phyloP scores from a whole-genome alignment of 2,797 vertebrate species.

The Cyclura pinguis region DNA sequence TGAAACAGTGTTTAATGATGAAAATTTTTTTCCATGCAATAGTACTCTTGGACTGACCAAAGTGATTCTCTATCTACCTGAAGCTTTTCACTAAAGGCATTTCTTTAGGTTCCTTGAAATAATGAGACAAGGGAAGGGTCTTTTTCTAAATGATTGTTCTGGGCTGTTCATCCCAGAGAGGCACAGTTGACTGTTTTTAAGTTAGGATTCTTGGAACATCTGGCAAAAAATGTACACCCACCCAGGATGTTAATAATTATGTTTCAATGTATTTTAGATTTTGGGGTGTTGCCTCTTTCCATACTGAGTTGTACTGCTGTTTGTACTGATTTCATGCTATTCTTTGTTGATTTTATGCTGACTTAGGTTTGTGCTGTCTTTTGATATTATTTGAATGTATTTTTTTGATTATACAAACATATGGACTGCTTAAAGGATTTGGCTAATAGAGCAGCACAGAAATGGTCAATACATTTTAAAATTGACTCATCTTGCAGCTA shows the following conservation, averaged over 20 bases:
- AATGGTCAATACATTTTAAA: neutral
- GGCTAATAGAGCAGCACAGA: neutral
- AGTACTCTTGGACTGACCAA: constrained; percentile 38
- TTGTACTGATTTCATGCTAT: neutral
- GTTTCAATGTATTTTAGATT: neutral
- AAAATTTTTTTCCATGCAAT: constrained; percentile 26
- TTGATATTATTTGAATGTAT: neutral
- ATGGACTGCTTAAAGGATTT: neutral
- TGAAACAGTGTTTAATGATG: neutral
- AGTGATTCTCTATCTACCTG: neutral
- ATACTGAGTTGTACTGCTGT: neutral
- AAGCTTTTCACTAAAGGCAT: neutral
- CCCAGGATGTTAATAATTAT: neutral
- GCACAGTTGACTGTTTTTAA: neutral
- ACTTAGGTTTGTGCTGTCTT: neutral
- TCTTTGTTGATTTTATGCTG: neutral
- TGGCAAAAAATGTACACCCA: neutral
- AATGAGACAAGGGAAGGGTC: too few species aligned
- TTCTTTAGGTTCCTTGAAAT: too few species aligned
- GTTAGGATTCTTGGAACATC: neutral
- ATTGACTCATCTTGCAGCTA: neutral
- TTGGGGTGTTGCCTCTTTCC: neutral
- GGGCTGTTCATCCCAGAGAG: neutral
- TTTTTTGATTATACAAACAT: neutral
- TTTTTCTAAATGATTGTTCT: neutral